Conservation (phyloP, 2,797 vertebrate species). For the Buceros bicornis region DNA sequence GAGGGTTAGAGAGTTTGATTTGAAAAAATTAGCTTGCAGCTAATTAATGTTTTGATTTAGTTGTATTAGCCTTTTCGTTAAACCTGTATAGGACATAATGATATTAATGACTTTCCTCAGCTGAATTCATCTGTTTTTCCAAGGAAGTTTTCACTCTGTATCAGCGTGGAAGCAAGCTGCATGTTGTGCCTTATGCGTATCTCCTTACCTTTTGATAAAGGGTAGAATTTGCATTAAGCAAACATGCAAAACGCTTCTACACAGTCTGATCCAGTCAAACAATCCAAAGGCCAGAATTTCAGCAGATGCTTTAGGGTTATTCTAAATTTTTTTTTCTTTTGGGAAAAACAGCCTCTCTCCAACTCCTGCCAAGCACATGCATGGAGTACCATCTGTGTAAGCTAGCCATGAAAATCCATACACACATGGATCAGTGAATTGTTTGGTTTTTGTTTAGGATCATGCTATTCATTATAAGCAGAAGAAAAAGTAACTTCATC, state of each 20-base stretch:
- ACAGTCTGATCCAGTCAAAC: not conserved
- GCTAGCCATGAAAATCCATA: not conserved
- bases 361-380: not conserved
- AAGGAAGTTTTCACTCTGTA: not conserved
- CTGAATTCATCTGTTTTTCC: not conserved
- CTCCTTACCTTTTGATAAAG: not conserved
- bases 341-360: not conserved
- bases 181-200: not conserved
- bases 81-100: not conserved
- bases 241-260: not conserved
- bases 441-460: not conserved
- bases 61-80: not conserved
- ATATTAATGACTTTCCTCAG: not conserved
- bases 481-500: not conserved
- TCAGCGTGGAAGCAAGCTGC: not conserved
- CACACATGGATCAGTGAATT: not conserved
- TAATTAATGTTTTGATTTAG: not conserved
- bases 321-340: not conserved
- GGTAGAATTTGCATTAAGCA: not conserved
- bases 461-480: accelerated
- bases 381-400: not conserved
- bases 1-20: not conserved
- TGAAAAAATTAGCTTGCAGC: not conserved
- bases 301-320: not conserved
- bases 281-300: not conserved